phyloP scores from a whole-genome alignment of 2,888 invertebrate species.

The Caradrina clavipalpis region DNA sequence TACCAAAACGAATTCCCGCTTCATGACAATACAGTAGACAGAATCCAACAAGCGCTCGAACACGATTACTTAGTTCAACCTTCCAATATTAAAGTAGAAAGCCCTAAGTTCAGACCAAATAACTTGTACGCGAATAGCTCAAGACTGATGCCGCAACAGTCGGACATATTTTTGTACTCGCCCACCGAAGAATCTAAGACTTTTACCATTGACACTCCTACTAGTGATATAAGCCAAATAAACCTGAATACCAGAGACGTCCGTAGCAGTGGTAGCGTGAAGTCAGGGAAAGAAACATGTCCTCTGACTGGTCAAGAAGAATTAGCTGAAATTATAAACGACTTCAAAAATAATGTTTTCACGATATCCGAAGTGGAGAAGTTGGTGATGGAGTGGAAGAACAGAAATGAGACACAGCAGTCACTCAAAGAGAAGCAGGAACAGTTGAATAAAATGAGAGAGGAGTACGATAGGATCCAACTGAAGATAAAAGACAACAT shows the following conservation, averaged over 20 bases:
- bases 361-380: constrained; percentile 96
- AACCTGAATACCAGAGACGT: constrained; percentile 85
- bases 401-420: constrained; percentile 96
- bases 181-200: constrained; percentile 89
- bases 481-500: constrained; percentile 94
- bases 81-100: constrained; percentile 91
- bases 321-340: constrained; percentile 96
- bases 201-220: constrained; percentile 87
- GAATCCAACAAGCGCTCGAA: constrained; percentile 88
- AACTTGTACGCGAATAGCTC: constrained; percentile 88
- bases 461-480: constrained; percentile 96
- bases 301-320: constrained; percentile 93
- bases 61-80: constrained; percentile 92
- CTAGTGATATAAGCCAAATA: constrained; percentile 89
- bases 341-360: constrained; percentile 97
- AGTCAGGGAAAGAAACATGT: constrained; percentile 83
- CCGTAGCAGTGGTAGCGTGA: constrained; percentile 83
- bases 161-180: constrained; percentile 86
- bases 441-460: constrained; percentile 94
- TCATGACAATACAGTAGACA: constrained; percentile 78
- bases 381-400: constrained; percentile 96
- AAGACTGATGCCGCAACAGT: constrained; percentile 83
- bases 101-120: constrained; percentile 87
- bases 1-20: constrained; percentile 87
- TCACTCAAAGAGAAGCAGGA: constrained; percentile 96